Base-by-base conservation (phyloP, 2,797 vertebrate species). In the Champsocephalus gunnari region DNA sequence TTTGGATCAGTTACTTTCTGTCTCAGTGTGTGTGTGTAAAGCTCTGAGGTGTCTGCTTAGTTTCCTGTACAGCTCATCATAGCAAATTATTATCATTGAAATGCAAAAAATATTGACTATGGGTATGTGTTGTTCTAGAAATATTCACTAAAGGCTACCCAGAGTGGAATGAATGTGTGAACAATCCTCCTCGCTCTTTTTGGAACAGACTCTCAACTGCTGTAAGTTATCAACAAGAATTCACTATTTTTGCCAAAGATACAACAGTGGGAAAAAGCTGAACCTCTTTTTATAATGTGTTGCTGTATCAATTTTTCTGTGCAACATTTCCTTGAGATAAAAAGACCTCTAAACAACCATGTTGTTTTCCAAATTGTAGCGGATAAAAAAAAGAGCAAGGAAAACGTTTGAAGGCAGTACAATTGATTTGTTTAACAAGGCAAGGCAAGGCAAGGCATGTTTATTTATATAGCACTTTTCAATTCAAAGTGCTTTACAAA, bases 81-180 rank as follows among this genome's bases (percentile, higher is more conserved):
- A 64, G 9, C 12, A 21, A 24, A 19, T 14, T 44, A 24, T 59
- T 1, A n/a, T 41, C 56, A 47, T 1, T 43, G 0, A 58, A 57
- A 47, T 21, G 3, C 3, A 67, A 1, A 48, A 12, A 49, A 14
- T 16, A n/a, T 3, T 58, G 9, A 61, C 28, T 28, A 1, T 64
- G 28, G 4, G 56, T 54, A 47, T 61, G 9, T 75, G 47, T 70
- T 32, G 7, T 68, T 63, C 13, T 17, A 95, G 94, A 93, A 82
- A 94, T 87, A 0, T 87, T 92, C 55, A 92, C 90, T 0, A 77
- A 61, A 7, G 85, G 1, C 16, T 95, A 93, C 72, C 93, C 93
- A 8, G 45, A 13, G 16, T 93, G 92, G 92, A 3, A 0, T 0
- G 32, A 80, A 0, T 94, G 94, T 34, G 63, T 8, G 0, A 85